Evolutionary conservation across 2,113 vertebrate species (phyloP), one percentile per base, ranked within the genome.

Genomic region (Rhea pennata): DNA sequence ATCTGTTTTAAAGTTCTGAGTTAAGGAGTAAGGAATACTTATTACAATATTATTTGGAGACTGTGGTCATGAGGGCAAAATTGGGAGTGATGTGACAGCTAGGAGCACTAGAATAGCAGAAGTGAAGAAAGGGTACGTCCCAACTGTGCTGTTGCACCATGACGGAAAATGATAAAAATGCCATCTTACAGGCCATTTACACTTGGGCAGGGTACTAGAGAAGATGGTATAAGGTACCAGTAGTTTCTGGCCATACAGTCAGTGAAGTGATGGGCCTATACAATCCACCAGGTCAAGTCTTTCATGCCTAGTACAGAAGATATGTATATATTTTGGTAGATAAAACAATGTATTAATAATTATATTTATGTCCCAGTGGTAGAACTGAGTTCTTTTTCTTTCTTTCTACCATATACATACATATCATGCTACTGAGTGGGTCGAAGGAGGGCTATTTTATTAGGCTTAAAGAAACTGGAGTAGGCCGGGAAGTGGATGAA

Each of bases 11-110:
- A 96, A 92, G 86, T 75, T 95, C 91, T 88, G 76, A 51, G 39
- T 73, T 88, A 81, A 83, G 62, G 70, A 27, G 8, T 87, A 95
- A 95, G 96, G 94, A 93, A 97, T 97, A 96, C 36, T 36, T 36
- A 36, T 36, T 80, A 93, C 90, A 70, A 9, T 73, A 77, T 89
- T 51, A 77, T 92, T 94, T 96, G 93, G 76, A 91, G 71, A 23
- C 67, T 87, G 92, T 7, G 64, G 93, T 95, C 95, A 2, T 9
- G 74, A 76, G 83, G 93, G 80, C 40, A 80, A n/a, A 88, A 71
- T 2, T 40, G 44, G 86, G 62, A 92, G 54, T 71, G 94, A 92
- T 91, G 92, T 84, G 90, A 92, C 85, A 93, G 78, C 87, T n/a
- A 53, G 72, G 77, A 96, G 93, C 75, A 72, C 53, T 86, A 7